Base-by-base conservation (phyloP, 2,888 invertebrate genomes). In the Onthophagus sagittarius region DNA sequence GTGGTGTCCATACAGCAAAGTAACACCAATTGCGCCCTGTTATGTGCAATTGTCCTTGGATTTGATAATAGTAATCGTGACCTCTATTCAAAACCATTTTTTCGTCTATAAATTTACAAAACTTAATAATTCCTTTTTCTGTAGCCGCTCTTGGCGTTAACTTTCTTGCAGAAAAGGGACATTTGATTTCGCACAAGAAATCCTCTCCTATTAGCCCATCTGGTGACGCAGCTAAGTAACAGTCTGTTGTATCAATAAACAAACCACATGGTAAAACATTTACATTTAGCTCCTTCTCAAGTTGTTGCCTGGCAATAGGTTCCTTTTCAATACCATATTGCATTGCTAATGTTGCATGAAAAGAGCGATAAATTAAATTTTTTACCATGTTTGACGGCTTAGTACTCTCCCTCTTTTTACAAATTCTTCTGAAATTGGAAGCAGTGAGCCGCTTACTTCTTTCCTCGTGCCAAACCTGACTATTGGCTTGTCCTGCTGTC, bases 361-460 rank as follows among this genome's bases (percentile, higher is more conserved):
- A 73, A n/a, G 11, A 13, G 5, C 15, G 2, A 70, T 73, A 77
- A 69, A 76, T 63, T n/a, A n/a, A n/a, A n/a, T n/a, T n/a, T n/a
- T n/a, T n/a, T n/a, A n/a, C n/a, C n/a, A n/a, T n/a, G n/a, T n/a
- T n/a, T n/a, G n/a, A n/a, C n/a, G n/a, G n/a, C n/a, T n/a, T n/a
- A n/a, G n/a, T n/a, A n/a, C n/a, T 15, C 14, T 23, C 6, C 39
- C 67, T 70, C 75, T 74, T 75, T 71, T 76, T 76, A 65, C 77
- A 77, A 14, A 78, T 75, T 70, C 72, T 73, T 14, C 76, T 82
- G 69, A 82, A 82, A 77, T 79, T 80, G 0, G 82, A 82, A 3
- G 82, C 81, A 9, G 82, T 82, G 2, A 82, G 70, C 15, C 82
- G 76, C 65, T 80, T 80, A 31, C 69, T 77, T 62, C 82, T 73